Evolutionary conservation across 2,888 invertebrate species (phyloP).

Genomic region (Mimumesa dahlbomi): DNA sequence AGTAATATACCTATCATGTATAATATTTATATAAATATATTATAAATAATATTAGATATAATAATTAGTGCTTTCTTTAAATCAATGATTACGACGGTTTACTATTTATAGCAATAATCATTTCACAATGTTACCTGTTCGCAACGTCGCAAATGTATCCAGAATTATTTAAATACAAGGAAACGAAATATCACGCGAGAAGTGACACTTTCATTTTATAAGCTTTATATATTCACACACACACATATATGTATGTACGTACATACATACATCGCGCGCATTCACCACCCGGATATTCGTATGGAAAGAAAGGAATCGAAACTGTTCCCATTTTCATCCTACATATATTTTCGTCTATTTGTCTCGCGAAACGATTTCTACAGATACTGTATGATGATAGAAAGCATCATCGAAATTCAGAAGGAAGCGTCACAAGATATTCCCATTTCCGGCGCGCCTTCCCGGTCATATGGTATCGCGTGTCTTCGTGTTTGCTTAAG

Average conservation of each 20-base stretch:
- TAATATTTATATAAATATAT: no score
- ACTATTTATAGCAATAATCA: no score
- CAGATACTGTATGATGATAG: constrained; percentile 61
- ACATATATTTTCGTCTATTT: constrained; percentile 58
- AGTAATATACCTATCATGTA: no score
- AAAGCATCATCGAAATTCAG: constrained; percentile 70
- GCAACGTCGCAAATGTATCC: not conserved
- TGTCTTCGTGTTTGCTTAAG: constrained; percentile 74
- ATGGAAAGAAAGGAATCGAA: constrained; percentile 30
- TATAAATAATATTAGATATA: no score
- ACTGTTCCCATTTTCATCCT: constrained; percentile 49
- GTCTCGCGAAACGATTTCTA: constrained; percentile 60
- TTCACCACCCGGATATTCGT: constrained; percentile 27
- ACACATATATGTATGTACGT: not conserved
- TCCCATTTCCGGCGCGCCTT: constrained; percentile 69
- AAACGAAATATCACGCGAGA: not conserved
- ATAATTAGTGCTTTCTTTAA: no score
- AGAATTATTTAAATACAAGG: not conserved
- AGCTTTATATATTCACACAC: not conserved
- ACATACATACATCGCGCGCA: not conserved
- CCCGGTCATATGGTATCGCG: constrained; percentile 73
- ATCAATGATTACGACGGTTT: no score
- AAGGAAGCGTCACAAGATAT: constrained; percentile 72
- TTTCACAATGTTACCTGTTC: not conserved
- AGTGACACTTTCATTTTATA: not conserved